A percentile compares a stretch with the other conserved stretches of the same genome.
Conservation (phyloP, 2,113 vertebrate genomes). For the Scophthalmus maximus region DNA sequence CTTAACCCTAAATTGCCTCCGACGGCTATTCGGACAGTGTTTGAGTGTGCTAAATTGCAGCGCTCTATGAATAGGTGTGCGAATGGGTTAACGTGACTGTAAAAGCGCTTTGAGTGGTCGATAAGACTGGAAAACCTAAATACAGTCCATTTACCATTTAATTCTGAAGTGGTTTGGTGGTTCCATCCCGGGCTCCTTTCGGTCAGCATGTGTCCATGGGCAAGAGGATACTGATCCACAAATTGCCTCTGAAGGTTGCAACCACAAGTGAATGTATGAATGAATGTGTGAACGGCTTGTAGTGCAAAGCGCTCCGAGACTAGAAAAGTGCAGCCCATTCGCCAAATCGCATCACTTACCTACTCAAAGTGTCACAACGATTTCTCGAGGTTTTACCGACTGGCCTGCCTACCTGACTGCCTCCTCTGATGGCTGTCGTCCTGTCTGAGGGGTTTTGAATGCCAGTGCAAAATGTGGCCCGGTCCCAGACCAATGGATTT, state of each 20-base stretch:
- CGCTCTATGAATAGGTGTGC: too few species aligned
- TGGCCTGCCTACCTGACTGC: not conserved
- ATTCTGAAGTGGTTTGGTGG: too few species aligned
- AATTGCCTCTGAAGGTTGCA: not conserved
- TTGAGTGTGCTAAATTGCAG: too few species aligned
- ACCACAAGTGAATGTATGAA: not conserved
- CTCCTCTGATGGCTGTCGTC: not conserved
- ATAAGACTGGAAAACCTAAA: too few species aligned
- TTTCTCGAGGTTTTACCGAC: constrained; percentile 5
- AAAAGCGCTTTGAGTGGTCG: too few species aligned
- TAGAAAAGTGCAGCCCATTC: not conserved
- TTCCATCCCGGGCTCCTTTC: not conserved
- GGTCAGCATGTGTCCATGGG: not conserved
- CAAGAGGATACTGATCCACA: not conserved
- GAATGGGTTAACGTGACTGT: too few species aligned
- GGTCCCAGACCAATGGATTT: not conserved
- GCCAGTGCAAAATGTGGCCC: not conserved
- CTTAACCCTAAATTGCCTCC: too few species aligned
- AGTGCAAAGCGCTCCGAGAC: not conserved
- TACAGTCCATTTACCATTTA: too few species aligned
- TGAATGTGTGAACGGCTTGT: not conserved
- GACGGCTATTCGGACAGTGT: too few species aligned
- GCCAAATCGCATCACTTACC: not conserved
- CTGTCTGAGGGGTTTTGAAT: not conserved
- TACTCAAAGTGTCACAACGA: not conserved